Percentiles rank a stretch among this genome's conserved stretches.
These are phyloP conservation scores for Ceratotherium simum DNA, from an alignment of 2,113 vertebrate species.

Conservation along the genomic window DNA sequence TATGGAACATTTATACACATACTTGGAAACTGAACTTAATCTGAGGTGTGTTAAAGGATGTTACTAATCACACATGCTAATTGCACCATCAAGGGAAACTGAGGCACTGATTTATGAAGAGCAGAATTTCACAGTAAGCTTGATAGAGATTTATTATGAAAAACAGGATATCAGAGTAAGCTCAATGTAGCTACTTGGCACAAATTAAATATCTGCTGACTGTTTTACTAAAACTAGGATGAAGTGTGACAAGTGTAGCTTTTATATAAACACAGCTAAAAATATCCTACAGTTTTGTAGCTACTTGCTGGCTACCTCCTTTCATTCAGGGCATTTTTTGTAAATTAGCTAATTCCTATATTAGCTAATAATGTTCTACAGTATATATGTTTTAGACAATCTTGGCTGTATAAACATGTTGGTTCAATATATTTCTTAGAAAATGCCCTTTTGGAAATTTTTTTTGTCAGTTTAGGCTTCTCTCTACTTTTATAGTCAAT, in stretches of 20 bases:
- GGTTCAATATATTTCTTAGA: neutral
- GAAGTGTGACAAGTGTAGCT: neutral
- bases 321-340: neutral
- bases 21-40: neutral
- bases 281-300: neutral
- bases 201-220: neutral
- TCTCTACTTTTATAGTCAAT: neutral
- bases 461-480: neutral
- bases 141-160: neutral
- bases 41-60: neutral
- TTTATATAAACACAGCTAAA: neutral
- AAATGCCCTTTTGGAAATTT: neutral
- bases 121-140: neutral
- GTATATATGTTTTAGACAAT: neutral
- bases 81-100: neutral
- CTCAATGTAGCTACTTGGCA: neutral
- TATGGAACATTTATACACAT: neutral
- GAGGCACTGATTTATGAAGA: neutral
- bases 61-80: neutral
- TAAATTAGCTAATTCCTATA: neutral
- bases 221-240: neutral
- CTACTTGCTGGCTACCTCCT: neutral
- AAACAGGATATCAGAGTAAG: neutral
- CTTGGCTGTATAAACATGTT: neutral
- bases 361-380: neutral